Evolutionary conservation across 2,797 vertebrate genomes (phyloP).

Genomic region (Sorex maritimensis): DNA sequence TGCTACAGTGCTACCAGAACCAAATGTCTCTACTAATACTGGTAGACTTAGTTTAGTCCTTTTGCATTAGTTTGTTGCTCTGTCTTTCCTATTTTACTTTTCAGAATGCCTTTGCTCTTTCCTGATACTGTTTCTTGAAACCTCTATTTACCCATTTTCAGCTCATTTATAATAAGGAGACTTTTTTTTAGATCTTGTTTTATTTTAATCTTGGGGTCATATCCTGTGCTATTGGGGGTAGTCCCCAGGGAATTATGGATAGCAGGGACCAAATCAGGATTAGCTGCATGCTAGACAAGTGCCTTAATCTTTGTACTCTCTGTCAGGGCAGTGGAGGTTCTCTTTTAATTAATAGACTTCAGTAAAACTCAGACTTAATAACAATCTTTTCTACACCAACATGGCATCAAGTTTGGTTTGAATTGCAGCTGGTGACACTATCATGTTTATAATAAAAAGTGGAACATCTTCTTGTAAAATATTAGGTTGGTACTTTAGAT

Average conservation of each 20-base stretch:
- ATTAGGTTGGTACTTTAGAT: background rate
- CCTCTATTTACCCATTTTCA: background rate
- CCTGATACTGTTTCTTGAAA: background rate
- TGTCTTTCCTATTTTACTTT: background rate
- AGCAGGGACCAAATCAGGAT: too few relatives aligned
- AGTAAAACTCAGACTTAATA: background rate
- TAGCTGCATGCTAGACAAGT: too few relatives aligned
- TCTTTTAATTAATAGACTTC: background rate
- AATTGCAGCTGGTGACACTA: background rate
- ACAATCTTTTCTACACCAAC: background rate
- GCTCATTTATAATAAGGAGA: background rate
- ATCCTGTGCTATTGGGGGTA: too few relatives aligned
- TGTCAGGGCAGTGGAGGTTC: background rate
- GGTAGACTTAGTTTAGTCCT: background rate
- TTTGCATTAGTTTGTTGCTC: background rate
- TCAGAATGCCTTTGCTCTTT: background rate
- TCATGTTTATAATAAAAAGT: background rate
- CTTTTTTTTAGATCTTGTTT: background rate
- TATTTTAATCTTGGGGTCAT: too few relatives aligned
- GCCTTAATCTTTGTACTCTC: too few relatives aligned
- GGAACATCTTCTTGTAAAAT: background rate
- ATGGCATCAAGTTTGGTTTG: slow-evolving; percentile 22
- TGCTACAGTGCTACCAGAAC: background rate
- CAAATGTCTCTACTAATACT: background rate
- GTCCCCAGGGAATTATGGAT: too few relatives aligned